phyloP scores from a whole-genome alignment of 2,797 vertebrate species.

The Argentina silus region DNA sequence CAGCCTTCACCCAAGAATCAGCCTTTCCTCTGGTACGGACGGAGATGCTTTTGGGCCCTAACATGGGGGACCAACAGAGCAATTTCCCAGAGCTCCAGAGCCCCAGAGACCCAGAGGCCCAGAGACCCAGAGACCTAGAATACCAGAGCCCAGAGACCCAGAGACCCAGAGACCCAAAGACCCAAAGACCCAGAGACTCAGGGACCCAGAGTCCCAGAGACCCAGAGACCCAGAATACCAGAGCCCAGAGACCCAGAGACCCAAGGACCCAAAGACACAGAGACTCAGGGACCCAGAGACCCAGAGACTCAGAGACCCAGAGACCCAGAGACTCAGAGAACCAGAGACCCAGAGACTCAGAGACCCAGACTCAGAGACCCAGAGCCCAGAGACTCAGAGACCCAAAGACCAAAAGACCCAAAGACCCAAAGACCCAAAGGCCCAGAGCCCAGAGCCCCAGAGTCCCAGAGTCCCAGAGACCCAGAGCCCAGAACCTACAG shows the following conservation, averaged over 20 bases:
- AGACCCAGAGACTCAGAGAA: slow-evolving; percentile 5
- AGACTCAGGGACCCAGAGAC: slow-evolving; percentile 8
- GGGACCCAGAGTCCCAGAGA: slow-evolving; percentile 8
- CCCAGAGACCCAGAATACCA: neutral
- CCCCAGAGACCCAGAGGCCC: slow-evolving; percentile 1
- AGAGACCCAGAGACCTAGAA: slow-evolving; percentile 5
- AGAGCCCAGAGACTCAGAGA: too few species aligned
- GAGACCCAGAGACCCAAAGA: slow-evolving; percentile 8
- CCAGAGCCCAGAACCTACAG: too few species aligned
- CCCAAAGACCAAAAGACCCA: too few species aligned
- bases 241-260: slow-evolving; percentile 7
- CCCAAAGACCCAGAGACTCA: neutral
- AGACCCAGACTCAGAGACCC: too few species aligned
- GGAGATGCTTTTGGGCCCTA: neutral
- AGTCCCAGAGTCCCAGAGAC: too few species aligned
- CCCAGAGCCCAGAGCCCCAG: too few species aligned
- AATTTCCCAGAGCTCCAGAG: neutral
- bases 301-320: neutral
- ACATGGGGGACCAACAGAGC: neutral
- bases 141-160: neutral
- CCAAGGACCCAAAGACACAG: neutral
- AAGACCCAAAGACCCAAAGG: too few species aligned
- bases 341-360: too few species aligned
- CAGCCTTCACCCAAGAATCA: neutral
- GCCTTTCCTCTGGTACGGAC: neutral